phyloP scores from a whole-genome alignment of 2,797 vertebrate genomes.

The Knipowitschia caucasica region DNA sequence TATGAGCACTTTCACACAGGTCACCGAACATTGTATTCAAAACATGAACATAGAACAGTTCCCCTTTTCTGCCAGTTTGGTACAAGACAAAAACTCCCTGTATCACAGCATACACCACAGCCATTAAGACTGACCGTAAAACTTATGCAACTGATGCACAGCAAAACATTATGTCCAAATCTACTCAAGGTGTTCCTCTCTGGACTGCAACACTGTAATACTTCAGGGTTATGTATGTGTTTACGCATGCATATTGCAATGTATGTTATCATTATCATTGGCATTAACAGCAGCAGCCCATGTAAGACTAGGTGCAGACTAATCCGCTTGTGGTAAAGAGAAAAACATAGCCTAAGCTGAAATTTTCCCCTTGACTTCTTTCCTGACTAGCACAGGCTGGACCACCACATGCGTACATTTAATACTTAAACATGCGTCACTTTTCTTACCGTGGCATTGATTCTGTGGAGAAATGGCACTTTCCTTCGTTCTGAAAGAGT shows the following conservation, averaged over 20 bases:
- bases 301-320: background rate
- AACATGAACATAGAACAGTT: background rate
- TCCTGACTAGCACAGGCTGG: background rate
- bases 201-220: too few relatives aligned
- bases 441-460: slow-evolving; percentile 34
- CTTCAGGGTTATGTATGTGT: background rate
- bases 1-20: too few relatives aligned
- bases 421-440: background rate
- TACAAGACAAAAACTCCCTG: background rate
- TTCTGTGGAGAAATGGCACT: slow-evolving; percentile 13
- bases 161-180: too few relatives aligned
- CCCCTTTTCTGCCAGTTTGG: background rate
- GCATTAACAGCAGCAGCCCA: background rate
- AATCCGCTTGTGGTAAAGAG: background rate
- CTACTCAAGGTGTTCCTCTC: too few relatives aligned
- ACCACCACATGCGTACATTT: background rate
- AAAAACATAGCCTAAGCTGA: background rate
- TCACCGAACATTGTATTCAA: too few relatives aligned
- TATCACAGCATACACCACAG: too few relatives aligned
- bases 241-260: background rate
- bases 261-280: background rate
- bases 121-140: too few relatives aligned
- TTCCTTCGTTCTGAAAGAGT: slow-evolving; percentile 2
- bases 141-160: too few relatives aligned
- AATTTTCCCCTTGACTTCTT: background rate